Evolutionary conservation across 2,888 invertebrate genomes (phyloP), one percentile per base, ranked within the genome.

Genomic region (Ernsta delagoae): DNA sequence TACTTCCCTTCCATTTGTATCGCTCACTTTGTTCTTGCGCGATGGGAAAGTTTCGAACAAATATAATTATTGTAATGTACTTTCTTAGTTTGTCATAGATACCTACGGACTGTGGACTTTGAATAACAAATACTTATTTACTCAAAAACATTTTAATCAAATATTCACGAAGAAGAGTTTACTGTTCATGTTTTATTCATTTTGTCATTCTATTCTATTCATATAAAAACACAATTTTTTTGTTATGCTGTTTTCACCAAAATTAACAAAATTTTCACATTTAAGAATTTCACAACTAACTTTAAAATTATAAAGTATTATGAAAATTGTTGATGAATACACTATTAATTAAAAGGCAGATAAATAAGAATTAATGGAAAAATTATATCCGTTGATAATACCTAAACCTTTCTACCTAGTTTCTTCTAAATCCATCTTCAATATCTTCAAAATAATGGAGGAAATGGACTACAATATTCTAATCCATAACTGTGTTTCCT

Each of bases 1-100:
- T 91, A 89, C 84, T 84, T 86, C 85, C 87, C 89, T 84, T 85
- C 86, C 82, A 87, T 87, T 89, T 89, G 87, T 90, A 86, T 86
- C 84, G 82, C 75, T 78, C 75, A 77, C 79, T 79, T 82, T 80
- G 82, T 82, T 83, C 79, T 75, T 74, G 70, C 71, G 66, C 73
- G 73, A 76, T 74, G 71, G 75, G 74, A 74, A 74, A 60, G 45
- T 71, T 66, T 68, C 57, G 67, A 72, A 73, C 50, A 60, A 71
- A 74, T 65, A 59, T 70, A 72, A 70, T 71, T 70, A 62, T 45
- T 65, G 43, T 67, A 61, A 67, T 66, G 56, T 60, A 67, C 43
- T 60, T 67, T 60, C 36, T 54, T 59, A 67, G 67, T 67, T 61
- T 45, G 57, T 50, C 41, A 45, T 60, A 45, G 31, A 61, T 43